Conservation (phyloP, 2,888 invertebrate genomes). For the Acleris holmiana region DNA sequence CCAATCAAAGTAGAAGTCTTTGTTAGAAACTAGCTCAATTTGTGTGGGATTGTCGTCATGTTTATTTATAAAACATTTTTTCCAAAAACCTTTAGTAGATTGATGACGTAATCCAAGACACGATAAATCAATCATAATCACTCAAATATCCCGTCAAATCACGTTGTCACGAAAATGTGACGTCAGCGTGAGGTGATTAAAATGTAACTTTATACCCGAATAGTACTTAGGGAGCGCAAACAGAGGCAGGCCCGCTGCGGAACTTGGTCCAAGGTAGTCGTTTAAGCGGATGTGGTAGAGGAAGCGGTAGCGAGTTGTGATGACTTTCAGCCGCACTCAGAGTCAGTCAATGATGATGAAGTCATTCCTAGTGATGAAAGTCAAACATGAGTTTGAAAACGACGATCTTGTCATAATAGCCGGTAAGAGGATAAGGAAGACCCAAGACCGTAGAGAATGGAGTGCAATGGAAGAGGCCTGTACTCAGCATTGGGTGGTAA, state of each 20-base stretch:
- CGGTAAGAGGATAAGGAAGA: too few species aligned
- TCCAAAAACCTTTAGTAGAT: neutral
- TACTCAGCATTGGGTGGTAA: too few species aligned
- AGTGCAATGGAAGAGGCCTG: too few species aligned
- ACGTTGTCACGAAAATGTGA: constrained; percentile 57
- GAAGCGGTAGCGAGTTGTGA: constrained; percentile 37
- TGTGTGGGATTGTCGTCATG: neutral
- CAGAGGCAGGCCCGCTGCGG: constrained; percentile 40
- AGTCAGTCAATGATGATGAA: too few species aligned
- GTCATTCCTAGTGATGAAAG: too few species aligned
- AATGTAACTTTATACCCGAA: constrained; percentile 52
- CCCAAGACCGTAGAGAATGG: too few species aligned
- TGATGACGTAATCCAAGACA: constrained; percentile 7
- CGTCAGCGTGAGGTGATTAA: constrained; percentile 39
- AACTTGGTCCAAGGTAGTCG: neutral
- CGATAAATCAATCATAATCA: constrained; percentile 27
- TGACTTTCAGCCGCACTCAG: neutral
- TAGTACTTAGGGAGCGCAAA: constrained; percentile 52
- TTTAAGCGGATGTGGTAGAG: constrained; percentile 22
- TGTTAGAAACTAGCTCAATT: neutral
- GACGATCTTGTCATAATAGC: too few species aligned
- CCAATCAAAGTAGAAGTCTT: too few species aligned
- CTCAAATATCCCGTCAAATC: constrained; percentile 19
- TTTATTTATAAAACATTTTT: too few species aligned
- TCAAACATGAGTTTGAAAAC: too few species aligned